phyloP scores from a whole-genome alignment of 1,140 invertebrate genomes.

The Littorina saxatilis region DNA sequence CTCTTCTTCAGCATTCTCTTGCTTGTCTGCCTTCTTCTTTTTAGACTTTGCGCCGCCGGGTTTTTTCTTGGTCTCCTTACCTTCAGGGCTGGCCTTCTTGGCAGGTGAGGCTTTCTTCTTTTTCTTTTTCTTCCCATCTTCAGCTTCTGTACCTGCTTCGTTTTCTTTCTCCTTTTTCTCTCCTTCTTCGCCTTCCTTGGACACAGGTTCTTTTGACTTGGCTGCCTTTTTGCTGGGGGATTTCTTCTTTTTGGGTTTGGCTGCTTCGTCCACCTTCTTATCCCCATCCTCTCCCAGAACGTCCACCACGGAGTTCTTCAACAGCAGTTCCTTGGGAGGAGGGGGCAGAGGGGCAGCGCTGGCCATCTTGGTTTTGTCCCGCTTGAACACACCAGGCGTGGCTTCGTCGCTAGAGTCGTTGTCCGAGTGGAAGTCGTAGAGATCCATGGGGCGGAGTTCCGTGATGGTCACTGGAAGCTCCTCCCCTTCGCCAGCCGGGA shows the following conservation, averaged over 20 bases:
- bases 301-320: constrained; percentile 45
- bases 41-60: constrained; percentile 24
- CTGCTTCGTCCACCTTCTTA: constrained; percentile 18
- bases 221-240: constrained; percentile 38
- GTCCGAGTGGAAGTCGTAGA: constrained; percentile 67
- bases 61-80: constrained; percentile 45
- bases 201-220: constrained; percentile 22
- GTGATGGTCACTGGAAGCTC: constrained; percentile 30
- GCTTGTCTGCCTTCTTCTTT: constrained; percentile 43
- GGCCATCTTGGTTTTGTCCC: constrained; percentile 45
- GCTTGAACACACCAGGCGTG: constrained; percentile 39
- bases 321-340: constrained; percentile 43
- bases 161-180: constrained; percentile 38
- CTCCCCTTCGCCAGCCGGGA: not conserved
- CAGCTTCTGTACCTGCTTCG: not conserved
- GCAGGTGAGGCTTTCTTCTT: constrained; percentile 30
- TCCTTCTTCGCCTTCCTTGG: constrained; percentile 35
- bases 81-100: constrained; percentile 15
- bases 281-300: constrained; percentile 32
- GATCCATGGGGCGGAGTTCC: constrained; percentile 44
- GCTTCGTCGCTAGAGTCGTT: constrained; percentile 60
- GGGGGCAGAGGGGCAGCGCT: constrained; percentile 43
- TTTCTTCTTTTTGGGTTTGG: constrained; percentile 47
- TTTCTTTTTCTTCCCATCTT: constrained; percentile 11
- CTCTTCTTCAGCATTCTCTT: not conserved